Conservation (phyloP, 2,113 vertebrate species). For the Cricetomys ansorgei region DNA sequence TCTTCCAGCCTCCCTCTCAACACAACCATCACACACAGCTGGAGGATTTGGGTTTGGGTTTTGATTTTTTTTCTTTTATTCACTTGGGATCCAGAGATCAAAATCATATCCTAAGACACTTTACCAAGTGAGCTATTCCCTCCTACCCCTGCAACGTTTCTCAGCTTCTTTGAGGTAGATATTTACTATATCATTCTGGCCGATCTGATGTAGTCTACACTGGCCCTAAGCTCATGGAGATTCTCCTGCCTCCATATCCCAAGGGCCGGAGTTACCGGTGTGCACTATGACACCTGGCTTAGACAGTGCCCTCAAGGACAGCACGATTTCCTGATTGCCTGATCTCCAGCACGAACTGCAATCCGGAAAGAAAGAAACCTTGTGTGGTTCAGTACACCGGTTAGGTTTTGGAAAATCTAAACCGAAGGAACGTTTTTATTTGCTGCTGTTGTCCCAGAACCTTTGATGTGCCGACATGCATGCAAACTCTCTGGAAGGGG, state of each 20-base stretch:
- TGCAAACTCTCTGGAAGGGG: background rate
- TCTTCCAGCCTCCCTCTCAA: background rate
- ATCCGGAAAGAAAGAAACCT: background rate
- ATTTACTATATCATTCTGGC: background rate
- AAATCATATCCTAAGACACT: background rate
- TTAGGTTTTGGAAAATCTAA: constrained; percentile 16
- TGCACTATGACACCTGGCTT: background rate
- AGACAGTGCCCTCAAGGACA: background rate
- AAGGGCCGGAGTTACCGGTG: background rate
- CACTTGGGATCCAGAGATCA: background rate
- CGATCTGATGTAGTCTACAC: background rate
- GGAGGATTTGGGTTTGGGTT: too few species aligned
- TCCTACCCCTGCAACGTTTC: background rate
- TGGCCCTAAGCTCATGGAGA: background rate
- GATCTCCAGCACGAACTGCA: background rate
- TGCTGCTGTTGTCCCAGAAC: background rate
- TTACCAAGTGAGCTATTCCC: background rate
- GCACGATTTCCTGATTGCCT: background rate
- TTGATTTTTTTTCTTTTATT: background rate
- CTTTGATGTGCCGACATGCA: background rate
- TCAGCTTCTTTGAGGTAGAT: background rate
- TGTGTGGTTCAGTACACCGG: background rate
- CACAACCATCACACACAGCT: too few species aligned
- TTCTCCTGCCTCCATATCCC: background rate
- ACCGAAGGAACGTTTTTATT: background rate